Base-by-base conservation (phyloP, 2,113 vertebrate species). In the Gambusia holbrooki region DNA sequence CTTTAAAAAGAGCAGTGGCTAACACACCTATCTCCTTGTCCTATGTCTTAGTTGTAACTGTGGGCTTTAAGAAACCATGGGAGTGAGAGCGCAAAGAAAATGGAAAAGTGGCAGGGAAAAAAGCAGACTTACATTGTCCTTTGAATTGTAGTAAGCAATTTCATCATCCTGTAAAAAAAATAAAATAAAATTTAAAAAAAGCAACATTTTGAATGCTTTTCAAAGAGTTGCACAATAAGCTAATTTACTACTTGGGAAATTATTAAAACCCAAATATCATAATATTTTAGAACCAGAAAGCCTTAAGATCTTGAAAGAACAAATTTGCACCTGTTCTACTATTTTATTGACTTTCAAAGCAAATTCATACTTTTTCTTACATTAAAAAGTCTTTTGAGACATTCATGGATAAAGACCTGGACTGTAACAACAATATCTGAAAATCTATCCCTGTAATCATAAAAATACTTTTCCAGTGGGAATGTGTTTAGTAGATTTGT, bases 121-220 rank as follows among this genome's bases (percentile, higher is more conserved):
- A 19, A 48, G 33, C 91, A 88, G 90, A 88, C 97, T 97, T 69
- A 98, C 96, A 77, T 97, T 97, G 76, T 99, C 97, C 88, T 99
- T 99, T 87, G 98, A 95, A 73, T 99, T 99, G 93, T 97, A 99
- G 94, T 99, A 99, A 73, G 96, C 92, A 35, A 98, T 97, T 87
- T 98, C 96, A 58, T 95, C 95, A 75, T 94, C 95, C 97, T 99
- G 92, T 37, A 92, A 91, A 88, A 60, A 54, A 70, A 76, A 67
- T 84, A 69, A 67, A 37, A 80, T 27, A 27, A 27, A 27, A 27
- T 27, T 27, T 27, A 27, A 27, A 71, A 77, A 29, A 86, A 85
- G 83, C 51, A 3, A 79, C 32, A 62, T 63, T 77, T 73, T 68
- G 37, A 63, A 68, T 69, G 71, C 63, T 71, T 81, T 58, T 17